Evolutionary conservation across 2,888 invertebrate species (phyloP), one percentile per base, ranked within the genome.

Genomic region (Cantharis nigra): DNA sequence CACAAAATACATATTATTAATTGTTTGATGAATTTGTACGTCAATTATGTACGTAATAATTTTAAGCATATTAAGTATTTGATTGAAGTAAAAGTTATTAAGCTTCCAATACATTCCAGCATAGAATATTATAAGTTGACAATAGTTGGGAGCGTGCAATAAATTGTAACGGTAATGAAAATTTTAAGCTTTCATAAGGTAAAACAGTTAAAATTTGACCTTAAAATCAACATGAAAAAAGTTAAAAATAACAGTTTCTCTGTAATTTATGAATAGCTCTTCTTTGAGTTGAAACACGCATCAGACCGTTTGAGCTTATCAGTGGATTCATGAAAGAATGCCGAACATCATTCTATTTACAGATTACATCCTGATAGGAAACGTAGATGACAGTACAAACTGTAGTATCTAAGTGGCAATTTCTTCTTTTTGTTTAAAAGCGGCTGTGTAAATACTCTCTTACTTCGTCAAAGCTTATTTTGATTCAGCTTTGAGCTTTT

Each of bases 301-400:
- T 79, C 75, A 81, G 81, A 65, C 79, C 76, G 82, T 81, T 82
- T 83, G 82, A 83, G 81, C 81, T 82, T 83, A 83, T 83, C 81
- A 81, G 71, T 63, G 69, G 76, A 65, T 71, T 69, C 67, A 70
- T 74, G 76, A 76, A 73, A 73, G 76, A 74, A 67, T 72, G 71
- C 72, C 78, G 78, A 80, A 80, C 77, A 72, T 77, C 82, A 81
- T 80, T 84, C 83, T 86, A 85, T 86, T 86, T 85, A 84, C 85
- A 85, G 87, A 87, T 87, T 86, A 86, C 84, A 84, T 83, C 81
- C 80, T 83, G 86, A 86, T 86, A 86, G 82, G 84, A 84, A 83
- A 83, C 83, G 78, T 83, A 83, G 83, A 83, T 83, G 84, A 81
- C 80, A 81, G 80, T 81, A 82, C 81, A 83, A 83, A 82, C 82